phyloP scores from a whole-genome alignment of 1,140 invertebrate species.

The Lasioglossum baleicum region DNA sequence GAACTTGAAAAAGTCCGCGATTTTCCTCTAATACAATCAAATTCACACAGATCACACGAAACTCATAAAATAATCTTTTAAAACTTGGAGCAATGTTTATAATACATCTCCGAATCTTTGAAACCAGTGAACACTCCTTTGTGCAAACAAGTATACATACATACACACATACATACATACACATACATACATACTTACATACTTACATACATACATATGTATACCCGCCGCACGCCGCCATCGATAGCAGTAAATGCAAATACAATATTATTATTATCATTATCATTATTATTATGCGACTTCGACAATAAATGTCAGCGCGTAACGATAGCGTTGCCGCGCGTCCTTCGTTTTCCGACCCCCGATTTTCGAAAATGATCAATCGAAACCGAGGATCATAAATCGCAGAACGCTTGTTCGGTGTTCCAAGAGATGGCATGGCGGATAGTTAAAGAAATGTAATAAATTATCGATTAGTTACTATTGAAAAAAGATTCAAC shows the following conservation, averaged over 20 bases:
- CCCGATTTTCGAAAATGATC: neutral
- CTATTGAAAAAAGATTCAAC: too few relatives aligned
- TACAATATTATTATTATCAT: conserved; percentile 22
- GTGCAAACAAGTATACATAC: too few relatives aligned
- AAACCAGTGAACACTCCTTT: neutral
- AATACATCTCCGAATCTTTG: too few relatives aligned
- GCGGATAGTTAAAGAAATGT: neutral
- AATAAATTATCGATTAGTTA: conserved; percentile 13
- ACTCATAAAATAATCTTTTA: too few relatives aligned
- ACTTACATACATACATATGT: neutral
- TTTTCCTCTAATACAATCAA: too few relatives aligned
- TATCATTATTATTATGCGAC: conserved; percentile 42
- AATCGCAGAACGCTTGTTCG: too few relatives aligned
- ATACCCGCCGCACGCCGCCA: neutral
- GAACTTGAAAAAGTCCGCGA: too few relatives aligned
- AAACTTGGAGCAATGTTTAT: too few relatives aligned
- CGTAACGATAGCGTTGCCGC: conserved; percentile 32
- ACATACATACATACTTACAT: too few relatives aligned
- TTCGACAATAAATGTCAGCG: conserved; percentile 41
- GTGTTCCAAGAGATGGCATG: neutral
- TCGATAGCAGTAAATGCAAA: conserved; percentile 55
- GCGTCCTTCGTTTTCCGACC: conserved; percentile 16
- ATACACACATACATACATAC: too few relatives aligned
- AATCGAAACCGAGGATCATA: neutral
- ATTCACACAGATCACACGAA: too few relatives aligned